Base-by-base conservation (phyloP, 2,888 invertebrate genomes). In the Microctonus hyperodae region DNA sequence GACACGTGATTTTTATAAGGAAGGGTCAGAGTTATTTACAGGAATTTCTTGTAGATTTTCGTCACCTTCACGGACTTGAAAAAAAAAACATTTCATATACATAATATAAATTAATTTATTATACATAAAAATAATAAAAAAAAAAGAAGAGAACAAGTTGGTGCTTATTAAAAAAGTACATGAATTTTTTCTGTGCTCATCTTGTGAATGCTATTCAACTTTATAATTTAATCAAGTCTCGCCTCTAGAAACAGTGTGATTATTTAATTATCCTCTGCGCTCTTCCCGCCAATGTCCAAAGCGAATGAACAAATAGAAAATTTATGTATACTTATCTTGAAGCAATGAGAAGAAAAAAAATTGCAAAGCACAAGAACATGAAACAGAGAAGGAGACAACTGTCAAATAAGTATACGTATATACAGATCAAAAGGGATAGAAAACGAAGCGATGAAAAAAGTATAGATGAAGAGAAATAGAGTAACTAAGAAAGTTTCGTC, bases 401-500 rank as follows among this genome's bases (percentile, higher is more conserved):
- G 44, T 44, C 44, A 44, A 44, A 16, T 44, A n/a, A n/a, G n/a
- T n/a, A n/a, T n/a, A n/a, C n/a, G 6, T 44, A 9, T 44, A 44
- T n/a, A 16, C 20, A 44, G 16, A 44, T 44, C 44, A 23, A 25
- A 31, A 10, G 9, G n/a, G 16, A 28, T 31, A 55, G 16, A 28
- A 55, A 55, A 55, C 2, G 31, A 6, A n/a, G 16, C 4, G n/a
- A 31, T 10, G 16, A 31, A 9, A 16, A 1, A 55, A 5, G 20
- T 0, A 53, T 9, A 25, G 37, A 37, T 4, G 37, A 16, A 20
- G 5, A 11, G 50, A 13, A 11, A 33, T 7, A 20, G 3, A 37
- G 25, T 13, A 56, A 56, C 64, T 50, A 50, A 57, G 48, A 64
- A 64, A 64, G 57, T 64, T 64, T 58, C 57, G 35, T 57, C 58